Evolutionary conservation across 2,888 invertebrate species (phyloP).

Genomic region (Hetaerina titia): DNA sequence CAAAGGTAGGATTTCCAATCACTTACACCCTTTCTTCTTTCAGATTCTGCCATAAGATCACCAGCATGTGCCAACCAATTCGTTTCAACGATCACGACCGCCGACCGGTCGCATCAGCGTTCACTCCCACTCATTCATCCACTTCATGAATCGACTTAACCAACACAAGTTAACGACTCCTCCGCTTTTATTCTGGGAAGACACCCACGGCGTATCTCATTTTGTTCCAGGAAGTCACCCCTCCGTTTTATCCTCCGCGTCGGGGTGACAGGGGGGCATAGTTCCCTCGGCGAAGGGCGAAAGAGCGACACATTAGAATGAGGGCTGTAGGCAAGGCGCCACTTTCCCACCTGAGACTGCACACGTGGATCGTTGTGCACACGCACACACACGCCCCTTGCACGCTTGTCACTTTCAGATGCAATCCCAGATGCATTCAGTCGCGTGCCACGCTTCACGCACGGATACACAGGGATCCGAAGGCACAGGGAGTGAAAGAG

Average conservation of each 20-base stretch:
- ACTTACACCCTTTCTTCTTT: too few relatives aligned
- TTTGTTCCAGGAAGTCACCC: not conserved
- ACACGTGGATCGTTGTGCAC: not conserved
- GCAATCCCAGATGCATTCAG: not conserved
- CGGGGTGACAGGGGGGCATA: not conserved
- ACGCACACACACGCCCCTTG: not conserved
- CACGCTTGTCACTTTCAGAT: not conserved
- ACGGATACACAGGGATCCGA: not conserved
- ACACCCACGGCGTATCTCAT: not conserved
- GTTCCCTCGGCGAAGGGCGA: not conserved
- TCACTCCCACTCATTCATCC: not conserved
- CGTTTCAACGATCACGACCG: too few relatives aligned
- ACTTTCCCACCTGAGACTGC: not conserved
- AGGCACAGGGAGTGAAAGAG: not conserved
- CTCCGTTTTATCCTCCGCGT: not conserved
- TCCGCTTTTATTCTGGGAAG: not conserved
- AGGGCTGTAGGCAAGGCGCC: not conserved
- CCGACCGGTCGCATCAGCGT: not conserved
- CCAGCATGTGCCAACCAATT: too few relatives aligned
- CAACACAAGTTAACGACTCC: not conserved
- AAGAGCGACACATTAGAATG: not conserved
- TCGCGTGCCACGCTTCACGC: slow-evolving; percentile 20
- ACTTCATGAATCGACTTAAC: not conserved
- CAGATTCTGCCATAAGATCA: too few relatives aligned
- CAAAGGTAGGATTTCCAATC: too few relatives aligned